These are phyloP conservation scores for Ardeotis arabs DNA, from an alignment of 2,113 vertebrate species.

Conservation along the genomic window DNA sequence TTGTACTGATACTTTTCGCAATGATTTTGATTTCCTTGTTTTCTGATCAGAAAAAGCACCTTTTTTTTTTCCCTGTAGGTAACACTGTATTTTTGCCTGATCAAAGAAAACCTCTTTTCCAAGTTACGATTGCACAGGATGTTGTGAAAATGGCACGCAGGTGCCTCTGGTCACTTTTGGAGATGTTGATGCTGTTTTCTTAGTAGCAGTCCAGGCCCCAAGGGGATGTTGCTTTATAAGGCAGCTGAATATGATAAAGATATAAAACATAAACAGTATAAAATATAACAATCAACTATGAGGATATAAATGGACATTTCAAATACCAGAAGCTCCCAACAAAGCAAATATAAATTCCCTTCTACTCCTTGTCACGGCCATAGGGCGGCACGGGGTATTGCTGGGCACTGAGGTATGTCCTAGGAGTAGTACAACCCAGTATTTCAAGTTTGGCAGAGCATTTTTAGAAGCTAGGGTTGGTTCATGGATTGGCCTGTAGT, in stretches of 20 bases:
- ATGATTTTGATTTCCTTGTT: not conserved
- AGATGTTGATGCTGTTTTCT: not conserved
- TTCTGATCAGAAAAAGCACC: not conserved
- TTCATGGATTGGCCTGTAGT: not conserved
- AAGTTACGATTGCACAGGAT: not conserved
- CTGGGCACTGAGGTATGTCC: not conserved
- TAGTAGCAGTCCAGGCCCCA: not conserved
- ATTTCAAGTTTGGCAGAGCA: not conserved
- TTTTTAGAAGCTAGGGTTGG: not conserved
- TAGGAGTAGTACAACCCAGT: not conserved
- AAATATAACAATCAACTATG: not conserved
- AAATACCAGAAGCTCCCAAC: not conserved
- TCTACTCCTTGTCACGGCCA: rapidly evolving
- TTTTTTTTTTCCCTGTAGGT: not conserved
- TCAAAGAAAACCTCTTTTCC: not conserved
- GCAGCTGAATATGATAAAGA: not conserved
- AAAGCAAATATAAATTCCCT: not conserved
- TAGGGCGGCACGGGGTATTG: not conserved
- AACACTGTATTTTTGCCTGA: not conserved
- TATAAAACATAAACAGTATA: not conserved
- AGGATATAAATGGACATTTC: not conserved
- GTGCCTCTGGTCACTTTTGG: not conserved
- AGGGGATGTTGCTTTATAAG: not conserved
- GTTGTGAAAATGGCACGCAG: not conserved
- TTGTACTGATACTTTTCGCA: not conserved